Base-by-base conservation (phyloP, 1,140 invertebrate genomes). In the Kradibia gibbosae region DNA sequence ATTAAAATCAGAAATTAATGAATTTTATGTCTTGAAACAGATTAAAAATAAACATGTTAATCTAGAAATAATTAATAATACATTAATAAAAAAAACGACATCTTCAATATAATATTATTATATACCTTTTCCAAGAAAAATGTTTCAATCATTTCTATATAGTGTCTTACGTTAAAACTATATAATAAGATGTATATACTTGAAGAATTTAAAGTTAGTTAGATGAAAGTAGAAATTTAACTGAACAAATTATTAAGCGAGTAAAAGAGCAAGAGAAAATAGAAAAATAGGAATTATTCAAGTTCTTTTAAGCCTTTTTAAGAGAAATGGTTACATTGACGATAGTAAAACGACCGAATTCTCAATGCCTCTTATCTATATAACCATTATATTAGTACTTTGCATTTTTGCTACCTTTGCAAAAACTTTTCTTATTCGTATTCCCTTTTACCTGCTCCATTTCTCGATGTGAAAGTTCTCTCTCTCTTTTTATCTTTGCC, bases 381-480 rank as follows among this genome's bases (percentile, higher is more conserved):
- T 76, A 79, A 73, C 83, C 78, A 82, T 85, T 86, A 83, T 78
- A 84, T 85, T 82, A 85, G 80, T 82, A 84, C 85, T 86, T 85
- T 77, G 83, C 83, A 86, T 85, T 82, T 83, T 83, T 76, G 82
- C 76, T 81, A 31, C 74, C 67, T 65, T 74, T 82, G 78, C 62
- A 70, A 71, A 77, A 62, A 53, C 15, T n/a, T n/a, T n/a, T n/a
- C n/a, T n/a, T n/a, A n/a, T n/a, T n/a, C n/a, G n/a, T n/a, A n/a
- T n/a, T n/a, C n/a, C n/a, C n/a, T n/a, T n/a, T n/a, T n/a, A n/a
- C n/a, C n/a, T n/a, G n/a, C n/a, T n/a, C n/a, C n/a, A n/a, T n/a
- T n/a, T n/a, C n/a, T n/a, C n/a, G n/a, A n/a, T n/a, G n/a, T n/a
- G n/a, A n/a, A n/a, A n/a, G n/a, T n/a, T n/a, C n/a, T n/a, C 20